Conservation (phyloP, 2,888 invertebrate species). For the Conomelus anceps region DNA sequence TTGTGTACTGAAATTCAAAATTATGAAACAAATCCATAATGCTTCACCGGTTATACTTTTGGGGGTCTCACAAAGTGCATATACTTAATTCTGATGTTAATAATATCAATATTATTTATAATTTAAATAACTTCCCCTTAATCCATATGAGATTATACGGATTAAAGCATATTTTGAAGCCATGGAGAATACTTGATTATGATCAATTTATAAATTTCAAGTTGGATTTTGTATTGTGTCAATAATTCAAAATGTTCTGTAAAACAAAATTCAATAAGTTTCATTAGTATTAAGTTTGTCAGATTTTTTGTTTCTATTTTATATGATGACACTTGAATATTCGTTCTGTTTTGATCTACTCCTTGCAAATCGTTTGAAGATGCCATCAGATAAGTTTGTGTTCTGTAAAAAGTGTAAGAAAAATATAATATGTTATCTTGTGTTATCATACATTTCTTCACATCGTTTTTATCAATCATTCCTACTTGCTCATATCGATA, state of each 20-base stretch:
- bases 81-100: background rate
- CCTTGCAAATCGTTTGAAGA: background rate
- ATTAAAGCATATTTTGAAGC: too few species aligned
- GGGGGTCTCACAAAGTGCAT: background rate
- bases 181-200: too few species aligned
- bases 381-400: background rate
- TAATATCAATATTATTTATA: background rate
- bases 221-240: too few species aligned
- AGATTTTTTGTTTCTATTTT: background rate
- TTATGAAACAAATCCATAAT: background rate
- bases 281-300: too few species aligned
- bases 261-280: too few species aligned
- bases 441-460: background rate
- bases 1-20: background rate
- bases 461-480: background rate
- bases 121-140: too few species aligned
- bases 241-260: too few species aligned
- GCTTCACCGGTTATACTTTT: background rate
- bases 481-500: background rate
- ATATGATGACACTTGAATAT: too few species aligned
- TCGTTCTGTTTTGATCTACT: background rate
- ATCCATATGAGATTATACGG: too few species aligned
- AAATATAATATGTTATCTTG: background rate
- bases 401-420: background rate
- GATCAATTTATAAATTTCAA: too few species aligned